Conservation (phyloP, 2,888 invertebrate species). For the Brenthis daphne region DNA sequence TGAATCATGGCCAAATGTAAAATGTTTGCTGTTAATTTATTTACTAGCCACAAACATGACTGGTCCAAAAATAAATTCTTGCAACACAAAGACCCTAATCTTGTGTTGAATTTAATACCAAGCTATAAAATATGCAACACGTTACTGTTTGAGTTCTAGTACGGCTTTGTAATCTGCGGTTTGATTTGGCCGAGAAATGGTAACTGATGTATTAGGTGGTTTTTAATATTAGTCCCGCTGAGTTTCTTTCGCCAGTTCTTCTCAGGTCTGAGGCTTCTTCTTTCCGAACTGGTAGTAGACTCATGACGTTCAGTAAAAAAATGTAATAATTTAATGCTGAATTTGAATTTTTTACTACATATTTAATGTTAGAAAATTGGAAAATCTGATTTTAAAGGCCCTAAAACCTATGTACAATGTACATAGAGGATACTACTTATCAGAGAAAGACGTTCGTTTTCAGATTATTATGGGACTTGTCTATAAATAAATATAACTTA, state of each 20-base stretch:
- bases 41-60: slow-evolving; percentile 8
- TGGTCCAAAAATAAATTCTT: slow-evolving; percentile 23
- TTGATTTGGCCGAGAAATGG: slow-evolving; percentile 21
- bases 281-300: too few species aligned
- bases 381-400: slow-evolving; percentile 4
- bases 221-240: too few species aligned
- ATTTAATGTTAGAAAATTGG: not conserved
- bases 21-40: slow-evolving; percentile 4
- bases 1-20: not conserved
- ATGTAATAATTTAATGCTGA: too few species aligned
- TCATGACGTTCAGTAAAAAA: too few species aligned
- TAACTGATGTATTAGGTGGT: slow-evolving; percentile 3
- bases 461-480: slow-evolving; percentile 5
- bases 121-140: slow-evolving; percentile 20
- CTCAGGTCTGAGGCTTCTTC: too few species aligned
- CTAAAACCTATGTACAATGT: slow-evolving; percentile 4
- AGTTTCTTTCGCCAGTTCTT: too few species aligned
- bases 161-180: slow-evolving; percentile 26
- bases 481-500: not conserved
- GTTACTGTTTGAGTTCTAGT: slow-evolving; percentile 23
- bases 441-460: slow-evolving; percentile 1
- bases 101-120: slow-evolving; percentile 28
- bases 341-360: too few species aligned
- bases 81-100: slow-evolving; percentile 26
- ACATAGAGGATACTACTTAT: slow-evolving; percentile 12